phyloP scores from a whole-genome alignment of 2,113 vertebrate species.

The Cariama cristata region DNA sequence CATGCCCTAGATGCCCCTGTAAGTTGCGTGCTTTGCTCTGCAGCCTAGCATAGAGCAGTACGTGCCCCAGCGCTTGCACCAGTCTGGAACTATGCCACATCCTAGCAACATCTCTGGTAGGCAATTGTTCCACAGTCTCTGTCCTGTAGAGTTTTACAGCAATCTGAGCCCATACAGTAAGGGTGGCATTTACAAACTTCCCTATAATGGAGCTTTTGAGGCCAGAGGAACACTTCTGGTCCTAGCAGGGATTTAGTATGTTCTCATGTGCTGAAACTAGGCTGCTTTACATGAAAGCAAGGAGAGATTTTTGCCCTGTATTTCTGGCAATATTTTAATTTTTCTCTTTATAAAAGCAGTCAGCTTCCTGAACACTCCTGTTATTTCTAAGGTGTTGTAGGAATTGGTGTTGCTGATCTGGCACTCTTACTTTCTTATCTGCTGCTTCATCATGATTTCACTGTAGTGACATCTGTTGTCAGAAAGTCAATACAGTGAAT shows the following conservation, averaged over 20 bases:
- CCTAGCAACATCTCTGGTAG: background rate
- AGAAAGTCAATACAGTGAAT: conserved; percentile 54
- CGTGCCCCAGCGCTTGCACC: background rate
- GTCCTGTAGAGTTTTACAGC: background rate
- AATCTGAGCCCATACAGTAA: background rate
- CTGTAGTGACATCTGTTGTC: conserved; percentile 19
- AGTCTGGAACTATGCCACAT: background rate
- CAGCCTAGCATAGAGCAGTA: background rate
- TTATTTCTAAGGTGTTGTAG: background rate
- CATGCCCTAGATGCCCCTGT: background rate
- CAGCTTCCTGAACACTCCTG: background rate
- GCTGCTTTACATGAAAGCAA: background rate
- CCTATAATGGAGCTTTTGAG: background rate
- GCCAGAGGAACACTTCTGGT: background rate
- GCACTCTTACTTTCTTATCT: conserved; percentile 22
- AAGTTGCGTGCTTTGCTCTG: background rate
- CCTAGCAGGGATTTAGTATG: background rate
- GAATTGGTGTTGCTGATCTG: background rate
- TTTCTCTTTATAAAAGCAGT: background rate
- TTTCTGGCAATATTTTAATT: background rate
- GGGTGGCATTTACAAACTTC: background rate
- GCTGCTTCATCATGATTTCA: conserved; percentile 51
- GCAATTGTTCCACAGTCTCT: background rate
- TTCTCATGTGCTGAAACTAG: background rate
- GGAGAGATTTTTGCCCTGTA: background rate